These are phyloP conservation scores for Lophochroa leadbeateri DNA, from an alignment of 2,113 vertebrate species.

Conservation along the genomic window DNA sequence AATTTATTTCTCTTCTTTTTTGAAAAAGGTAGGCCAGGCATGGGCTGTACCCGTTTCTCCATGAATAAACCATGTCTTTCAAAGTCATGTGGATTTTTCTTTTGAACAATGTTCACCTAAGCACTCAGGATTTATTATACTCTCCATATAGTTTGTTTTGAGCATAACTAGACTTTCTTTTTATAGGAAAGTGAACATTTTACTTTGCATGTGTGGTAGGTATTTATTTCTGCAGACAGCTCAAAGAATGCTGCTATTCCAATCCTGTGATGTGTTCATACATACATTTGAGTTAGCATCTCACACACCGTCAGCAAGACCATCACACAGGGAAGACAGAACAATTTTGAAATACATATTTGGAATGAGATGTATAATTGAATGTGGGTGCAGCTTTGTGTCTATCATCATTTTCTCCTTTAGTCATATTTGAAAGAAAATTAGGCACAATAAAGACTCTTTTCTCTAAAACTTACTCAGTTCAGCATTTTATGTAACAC, in stretches of 20 bases:
- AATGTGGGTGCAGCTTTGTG: not conserved
- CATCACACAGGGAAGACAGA: not conserved
- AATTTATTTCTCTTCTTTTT: not conserved
- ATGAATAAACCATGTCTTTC: not conserved
- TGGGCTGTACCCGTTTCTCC: not conserved
- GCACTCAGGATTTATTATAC: not conserved
- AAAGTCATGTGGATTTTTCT: not conserved
- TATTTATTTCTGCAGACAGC: slow-evolving; percentile 61
- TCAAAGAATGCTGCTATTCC: slow-evolving; percentile 34
- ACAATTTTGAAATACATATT: slow-evolving; percentile 47
- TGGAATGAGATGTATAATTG: slow-evolving; percentile 37
- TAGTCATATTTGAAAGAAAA: slow-evolving; percentile 9
- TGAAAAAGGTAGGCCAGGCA: not conserved
- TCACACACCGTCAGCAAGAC: slow-evolving; percentile 22
- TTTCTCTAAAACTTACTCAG: not conserved
- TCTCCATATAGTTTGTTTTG: slow-evolving; percentile 9
- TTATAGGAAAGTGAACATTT: slow-evolving; percentile 21
- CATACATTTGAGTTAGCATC: slow-evolving; percentile 31
- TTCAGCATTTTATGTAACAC: not conserved
- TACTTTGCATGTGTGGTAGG: slow-evolving; percentile 41
- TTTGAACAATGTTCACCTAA: slow-evolving; percentile 5
- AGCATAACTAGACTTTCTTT: slow-evolving; percentile 16
- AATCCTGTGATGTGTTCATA: slow-evolving; percentile 7
- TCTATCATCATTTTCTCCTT: not conserved
- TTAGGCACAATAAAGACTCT: not conserved